Conservation (phyloP, 1,140 invertebrate genomes). For the Drosophila varians region DNA sequence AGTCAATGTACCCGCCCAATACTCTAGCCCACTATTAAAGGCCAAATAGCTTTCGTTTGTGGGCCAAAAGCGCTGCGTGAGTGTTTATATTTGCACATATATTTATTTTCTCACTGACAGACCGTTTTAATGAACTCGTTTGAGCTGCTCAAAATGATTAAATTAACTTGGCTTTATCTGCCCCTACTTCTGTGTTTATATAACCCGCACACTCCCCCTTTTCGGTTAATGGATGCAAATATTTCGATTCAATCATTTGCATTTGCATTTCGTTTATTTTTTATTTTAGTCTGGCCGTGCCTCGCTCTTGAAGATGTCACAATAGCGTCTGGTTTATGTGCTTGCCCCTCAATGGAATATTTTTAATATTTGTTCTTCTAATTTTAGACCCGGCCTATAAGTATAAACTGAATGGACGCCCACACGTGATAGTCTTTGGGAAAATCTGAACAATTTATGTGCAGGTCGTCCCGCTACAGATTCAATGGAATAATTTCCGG, state of each 20-base stretch:
- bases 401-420: constrained; percentile 45
- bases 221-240: constrained; percentile 43
- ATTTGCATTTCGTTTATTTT: constrained; percentile 18
- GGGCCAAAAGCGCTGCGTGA: constrained; percentile 24
- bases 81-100: constrained; percentile 20
- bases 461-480: constrained; percentile 2
- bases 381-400: constrained; percentile 31
- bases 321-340: constrained; percentile 26
- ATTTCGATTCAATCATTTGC: constrained; percentile 42
- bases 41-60: constrained; percentile 46
- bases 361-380: constrained; percentile 40
- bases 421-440: constrained; percentile 37
- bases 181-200: constrained; percentile 15
- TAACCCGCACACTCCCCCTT: constrained; percentile 45
- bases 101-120: constrained; percentile 23
- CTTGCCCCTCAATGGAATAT: constrained; percentile 47
- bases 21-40: neutral
- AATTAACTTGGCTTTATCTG: constrained; percentile 10
- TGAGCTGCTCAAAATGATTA: constrained; percentile 31
- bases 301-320: constrained; percentile 35
- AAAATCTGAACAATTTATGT: constrained; percentile 36
- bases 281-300: neutral
- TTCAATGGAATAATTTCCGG: constrained; percentile 30
- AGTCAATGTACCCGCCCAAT: neutral
- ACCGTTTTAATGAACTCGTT: constrained; percentile 41